Conservation (phyloP, 2,113 vertebrate genomes). For the Conger conger region DNA sequence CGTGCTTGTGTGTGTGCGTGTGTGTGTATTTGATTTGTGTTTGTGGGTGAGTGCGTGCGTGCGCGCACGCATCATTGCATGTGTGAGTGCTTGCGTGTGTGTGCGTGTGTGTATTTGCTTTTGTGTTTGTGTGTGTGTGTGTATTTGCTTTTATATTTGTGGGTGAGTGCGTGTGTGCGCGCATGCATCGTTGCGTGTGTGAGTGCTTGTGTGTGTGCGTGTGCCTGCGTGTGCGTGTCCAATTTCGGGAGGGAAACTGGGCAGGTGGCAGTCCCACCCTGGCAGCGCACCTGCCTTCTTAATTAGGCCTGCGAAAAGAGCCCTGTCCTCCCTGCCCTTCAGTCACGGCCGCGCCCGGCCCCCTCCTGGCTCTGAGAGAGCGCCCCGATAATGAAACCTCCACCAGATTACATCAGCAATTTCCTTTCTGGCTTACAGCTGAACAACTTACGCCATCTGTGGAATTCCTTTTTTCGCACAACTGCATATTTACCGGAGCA, state of each 20-base stretch:
- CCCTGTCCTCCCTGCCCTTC: not conserved
- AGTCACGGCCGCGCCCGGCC: not conserved
- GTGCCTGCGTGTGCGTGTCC: not conserved
- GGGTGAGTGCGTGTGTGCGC: no score
- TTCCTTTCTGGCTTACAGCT: not conserved
- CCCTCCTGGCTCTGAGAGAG: not conserved
- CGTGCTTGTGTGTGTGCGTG: not conserved
- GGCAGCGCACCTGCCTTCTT: not conserved
- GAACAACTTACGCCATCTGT: not conserved
- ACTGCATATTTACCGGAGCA: not conserved
- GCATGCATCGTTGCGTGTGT: no score
- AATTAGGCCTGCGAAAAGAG: not conserved
- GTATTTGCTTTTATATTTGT: not conserved
- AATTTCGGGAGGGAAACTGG: not conserved
- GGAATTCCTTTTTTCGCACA: not conserved
- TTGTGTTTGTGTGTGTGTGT: not conserved
- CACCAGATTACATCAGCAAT: not conserved
- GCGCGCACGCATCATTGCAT: no score
- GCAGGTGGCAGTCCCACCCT: not conserved
- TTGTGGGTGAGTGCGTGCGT: no score
- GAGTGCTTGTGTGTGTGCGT: not conserved
- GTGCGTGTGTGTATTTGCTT: not conserved
- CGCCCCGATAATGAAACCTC: not conserved
- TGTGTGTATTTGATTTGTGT: no score
- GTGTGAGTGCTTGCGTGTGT: not conserved